These are phyloP conservation scores for Abscondita cerata DNA, from an alignment of 2,888 invertebrate genomes.

Conservation along the genomic window DNA sequence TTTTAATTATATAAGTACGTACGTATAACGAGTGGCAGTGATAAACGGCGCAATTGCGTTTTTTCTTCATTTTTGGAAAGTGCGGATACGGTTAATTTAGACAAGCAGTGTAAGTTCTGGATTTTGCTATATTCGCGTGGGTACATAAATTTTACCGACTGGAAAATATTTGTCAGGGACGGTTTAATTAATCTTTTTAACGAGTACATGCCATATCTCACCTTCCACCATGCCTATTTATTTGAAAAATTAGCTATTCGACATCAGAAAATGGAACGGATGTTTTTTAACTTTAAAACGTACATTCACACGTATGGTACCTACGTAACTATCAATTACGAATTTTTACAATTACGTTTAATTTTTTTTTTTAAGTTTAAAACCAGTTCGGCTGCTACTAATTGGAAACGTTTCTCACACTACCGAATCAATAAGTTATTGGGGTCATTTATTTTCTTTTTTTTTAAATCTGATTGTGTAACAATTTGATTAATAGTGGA, in stretches of 20 bases:
- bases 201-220: constrained; percentile 24
- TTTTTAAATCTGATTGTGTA: too few species aligned
- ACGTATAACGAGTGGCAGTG: background rate
- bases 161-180: constrained; percentile 27
- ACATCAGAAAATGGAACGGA: constrained; percentile 26
- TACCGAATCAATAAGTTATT: too few species aligned
- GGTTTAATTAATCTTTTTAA: constrained; percentile 28
- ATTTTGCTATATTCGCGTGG: constrained; percentile 6
- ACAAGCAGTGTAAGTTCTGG: constrained; percentile 10
- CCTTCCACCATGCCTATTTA: constrained; percentile 20
- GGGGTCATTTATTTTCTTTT: too few species aligned
- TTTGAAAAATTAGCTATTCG: constrained; percentile 19
- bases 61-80: background rate
- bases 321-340: too few species aligned
- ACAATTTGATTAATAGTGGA: too few species aligned
- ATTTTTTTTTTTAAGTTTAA: too few species aligned
- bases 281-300: constrained; percentile 6
- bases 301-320: too few species aligned
- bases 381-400: too few species aligned
- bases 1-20: constrained; percentile 4
- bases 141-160: constrained; percentile 15
- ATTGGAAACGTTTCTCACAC: too few species aligned
- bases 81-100: constrained; percentile 16
- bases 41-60: constrained; percentile 6
- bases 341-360: too few species aligned